phyloP scores from a whole-genome alignment of 2,113 vertebrate species.

The Psittacula cyanocephala region DNA sequence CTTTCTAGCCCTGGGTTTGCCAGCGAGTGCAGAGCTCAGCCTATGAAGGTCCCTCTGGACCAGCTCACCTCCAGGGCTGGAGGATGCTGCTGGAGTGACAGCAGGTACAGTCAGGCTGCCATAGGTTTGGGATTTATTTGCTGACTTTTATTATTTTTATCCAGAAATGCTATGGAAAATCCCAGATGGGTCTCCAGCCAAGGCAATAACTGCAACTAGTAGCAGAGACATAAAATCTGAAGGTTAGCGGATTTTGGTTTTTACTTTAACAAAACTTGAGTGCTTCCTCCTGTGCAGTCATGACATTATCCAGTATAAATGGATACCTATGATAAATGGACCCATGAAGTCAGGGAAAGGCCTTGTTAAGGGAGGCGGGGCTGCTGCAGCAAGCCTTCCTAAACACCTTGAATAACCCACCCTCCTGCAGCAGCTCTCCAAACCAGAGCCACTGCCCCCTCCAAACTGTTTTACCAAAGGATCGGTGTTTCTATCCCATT shows the following conservation, averaged over 20 bases:
- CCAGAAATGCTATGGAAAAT: not conserved
- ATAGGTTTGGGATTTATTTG: not conserved
- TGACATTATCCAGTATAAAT: not conserved
- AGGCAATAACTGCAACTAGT: not conserved
- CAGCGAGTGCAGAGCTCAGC: not conserved
- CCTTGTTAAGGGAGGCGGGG: not conserved
- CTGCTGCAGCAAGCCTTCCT: not conserved
- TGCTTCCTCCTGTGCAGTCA: not conserved
- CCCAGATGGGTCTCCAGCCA: not conserved
- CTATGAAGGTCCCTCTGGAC: not conserved
- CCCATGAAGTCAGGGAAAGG: not conserved
- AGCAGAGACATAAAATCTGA: not conserved
- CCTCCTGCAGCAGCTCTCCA: not conserved
- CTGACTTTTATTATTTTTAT: not conserved
- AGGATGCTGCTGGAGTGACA: not conserved
- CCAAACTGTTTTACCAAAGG: not conserved
- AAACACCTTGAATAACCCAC: rapidly evolving
- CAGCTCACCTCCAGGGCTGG: not conserved
- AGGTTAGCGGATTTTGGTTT: not conserved
- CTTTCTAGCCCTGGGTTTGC: not conserved
- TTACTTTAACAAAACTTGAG: not conserved
- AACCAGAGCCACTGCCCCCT: not conserved
- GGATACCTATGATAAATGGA: not conserved
- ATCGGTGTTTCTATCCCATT: not conserved
- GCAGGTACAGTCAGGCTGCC: not conserved